These are phyloP conservation scores for Paralvinella palmiformis DNA, from an alignment of 1,140 invertebrate genomes.

Conservation along the genomic window DNA sequence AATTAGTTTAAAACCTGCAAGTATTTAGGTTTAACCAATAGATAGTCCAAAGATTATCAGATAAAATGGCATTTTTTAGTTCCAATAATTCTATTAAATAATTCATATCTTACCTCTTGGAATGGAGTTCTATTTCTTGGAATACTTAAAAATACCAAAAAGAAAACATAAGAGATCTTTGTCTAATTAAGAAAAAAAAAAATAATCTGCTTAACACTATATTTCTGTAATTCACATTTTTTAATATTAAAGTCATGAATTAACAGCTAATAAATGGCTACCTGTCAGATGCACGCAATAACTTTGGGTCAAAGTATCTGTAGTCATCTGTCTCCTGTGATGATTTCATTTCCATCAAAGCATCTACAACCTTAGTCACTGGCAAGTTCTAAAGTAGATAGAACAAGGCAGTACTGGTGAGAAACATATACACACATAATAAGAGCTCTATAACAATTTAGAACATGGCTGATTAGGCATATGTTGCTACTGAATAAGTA, in stretches of 20 bases:
- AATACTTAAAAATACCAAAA: conserved; percentile 29
- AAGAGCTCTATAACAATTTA: too few species aligned
- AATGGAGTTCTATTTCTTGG: conserved; percentile 49
- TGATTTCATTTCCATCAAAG: conserved; percentile 78
- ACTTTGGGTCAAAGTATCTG: conserved; percentile 86
- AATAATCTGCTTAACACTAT: neutral
- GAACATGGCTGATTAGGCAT: too few species aligned
- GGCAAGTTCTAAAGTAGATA: conserved; percentile 67
- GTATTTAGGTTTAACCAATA: too few species aligned
- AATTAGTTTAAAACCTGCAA: too few species aligned
- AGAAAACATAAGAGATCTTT: neutral
- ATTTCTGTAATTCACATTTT: too few species aligned
- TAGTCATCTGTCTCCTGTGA: conserved; percentile 77
- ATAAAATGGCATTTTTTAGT: conserved; percentile 7
- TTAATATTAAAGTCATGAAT: too few species aligned
- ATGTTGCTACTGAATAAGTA: too few species aligned
- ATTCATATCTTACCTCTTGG: conserved; percentile 41
- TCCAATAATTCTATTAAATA: conserved; percentile 7
- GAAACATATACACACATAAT: neutral
- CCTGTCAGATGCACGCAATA: conserved; percentile 66
- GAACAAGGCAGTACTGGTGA: neutral
- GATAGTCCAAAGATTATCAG: too few species aligned
- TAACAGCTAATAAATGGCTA: conserved; percentile 3
- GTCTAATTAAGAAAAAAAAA: neutral
- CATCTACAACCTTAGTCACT: conserved; percentile 84